Evolutionary conservation across 2,888 invertebrate genomes (phyloP), one percentile per base, ranked within the genome.

Genomic region (Drosophila lutescens): DNA sequence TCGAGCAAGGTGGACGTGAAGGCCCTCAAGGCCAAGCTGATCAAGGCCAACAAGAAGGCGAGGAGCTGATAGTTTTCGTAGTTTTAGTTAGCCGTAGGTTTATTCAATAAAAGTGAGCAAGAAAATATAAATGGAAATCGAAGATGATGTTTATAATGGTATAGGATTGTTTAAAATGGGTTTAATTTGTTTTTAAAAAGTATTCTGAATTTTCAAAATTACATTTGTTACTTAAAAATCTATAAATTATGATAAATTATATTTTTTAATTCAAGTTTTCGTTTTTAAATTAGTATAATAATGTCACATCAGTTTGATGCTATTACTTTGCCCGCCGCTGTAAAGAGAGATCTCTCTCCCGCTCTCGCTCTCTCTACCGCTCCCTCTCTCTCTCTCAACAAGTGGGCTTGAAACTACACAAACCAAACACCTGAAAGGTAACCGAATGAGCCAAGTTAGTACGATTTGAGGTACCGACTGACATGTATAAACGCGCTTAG

Each of bases 11-110:
- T 97, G 41, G 94, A 97, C 91, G 93, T 97, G 30, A 94, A 94
- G 41, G 93, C 94, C 50, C 92, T 97, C 1, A 97, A 97, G 90
- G 94, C 95, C 34, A 97, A 97, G 93, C 94, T 97, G 77, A 94
- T 95, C 75, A 96, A 95, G 88, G 94, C 94, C 34, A 93, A 93
- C 46, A 95, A 94, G 85, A 91, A 89, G 41, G 53, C 34, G 2
- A 69, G 50, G 38, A 82, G 77, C 38, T 87, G 50, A 56, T 73
- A 81, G 77, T 60, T 79, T 38, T 70, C 7, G 2, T 43, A 43
- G 43, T 43, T 20, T 38, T 67, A 70, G 61, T 15, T 62, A 49
- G 17, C 20, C 12, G 0, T 49, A 61, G 55, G 49, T n/a, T 56
- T 61, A 57, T 36, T 23, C 30, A 69, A 72, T 63, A 66, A 73